A percentile compares a stretch with the other conserved stretches of the same genome.
These are phyloP conservation scores for Rhyacophila evoluta DNA, from an alignment of 2,888 invertebrate genomes.

Conservation along the genomic window DNA sequence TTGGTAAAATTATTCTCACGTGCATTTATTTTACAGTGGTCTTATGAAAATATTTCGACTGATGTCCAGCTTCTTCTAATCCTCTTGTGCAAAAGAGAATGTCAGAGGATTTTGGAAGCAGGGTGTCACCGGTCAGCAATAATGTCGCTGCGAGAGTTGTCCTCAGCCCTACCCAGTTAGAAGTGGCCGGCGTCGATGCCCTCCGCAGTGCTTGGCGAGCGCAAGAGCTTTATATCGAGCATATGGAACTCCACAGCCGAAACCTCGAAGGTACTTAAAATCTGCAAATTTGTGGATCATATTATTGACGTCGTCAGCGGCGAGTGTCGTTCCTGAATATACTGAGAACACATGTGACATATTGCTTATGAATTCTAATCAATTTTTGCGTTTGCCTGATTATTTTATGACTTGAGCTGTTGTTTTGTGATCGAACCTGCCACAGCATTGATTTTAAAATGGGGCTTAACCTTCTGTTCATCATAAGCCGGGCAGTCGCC, in stretches of 20 bases:
- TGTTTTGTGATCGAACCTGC: conserved; percentile 41
- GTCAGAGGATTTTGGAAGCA: conserved; percentile 48
- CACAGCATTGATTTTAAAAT: conserved; percentile 32
- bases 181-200: conserved; percentile 74
- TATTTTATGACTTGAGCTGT: conserved; percentile 46
- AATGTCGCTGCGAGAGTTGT: conserved; percentile 69
- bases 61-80: conserved; percentile 38
- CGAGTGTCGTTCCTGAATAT: conserved; percentile 33
- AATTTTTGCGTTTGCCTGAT: conserved; percentile 45
- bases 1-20: conserved; percentile 34
- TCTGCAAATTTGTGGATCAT: conserved; percentile 56
- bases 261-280: conserved; percentile 83
- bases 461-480: neutral
- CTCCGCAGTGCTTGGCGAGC: conserved; percentile 79
- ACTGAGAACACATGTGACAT: conserved; percentile 37
- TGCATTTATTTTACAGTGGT: conserved; percentile 50
- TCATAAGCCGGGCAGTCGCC: neutral
- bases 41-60: conserved; percentile 42
- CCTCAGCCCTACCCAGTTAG: conserved; percentile 75
- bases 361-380: conserved; percentile 29
- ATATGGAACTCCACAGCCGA: conserved; percentile 79
- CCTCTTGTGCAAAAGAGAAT: conserved; percentile 42
- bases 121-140: conserved; percentile 39
- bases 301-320: conserved; percentile 36
- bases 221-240: conserved; percentile 82